Conservation (phyloP, 2,113 vertebrate genomes). For the Symphodus melops region DNA sequence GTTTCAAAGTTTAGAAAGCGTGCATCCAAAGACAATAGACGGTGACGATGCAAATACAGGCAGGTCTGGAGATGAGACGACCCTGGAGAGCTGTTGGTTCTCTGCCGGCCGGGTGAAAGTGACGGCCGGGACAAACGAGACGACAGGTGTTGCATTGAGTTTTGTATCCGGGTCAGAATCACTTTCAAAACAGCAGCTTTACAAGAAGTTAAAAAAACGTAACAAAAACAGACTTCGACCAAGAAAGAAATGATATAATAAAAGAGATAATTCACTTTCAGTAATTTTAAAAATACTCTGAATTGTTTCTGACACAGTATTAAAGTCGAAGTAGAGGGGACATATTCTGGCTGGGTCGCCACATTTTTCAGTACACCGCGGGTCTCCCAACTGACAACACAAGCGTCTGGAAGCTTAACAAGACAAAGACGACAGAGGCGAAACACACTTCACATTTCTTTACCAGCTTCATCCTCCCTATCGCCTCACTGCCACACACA, state of each 20-base stretch:
- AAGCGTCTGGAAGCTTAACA: slow-evolving; percentile 37
- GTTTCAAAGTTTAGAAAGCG: slow-evolving; percentile 30
- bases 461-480: no score
- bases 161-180: slow-evolving; percentile 38
- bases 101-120: slow-evolving; percentile 50
- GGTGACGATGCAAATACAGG: neutral
- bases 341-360: neutral
- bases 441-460: neutral
- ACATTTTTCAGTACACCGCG: slow-evolving; percentile 36
- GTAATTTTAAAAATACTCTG: neutral
- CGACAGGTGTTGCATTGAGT: slow-evolving; percentile 56
- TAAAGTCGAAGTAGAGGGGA: no score
- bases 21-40: neutral
- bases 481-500: neutral
- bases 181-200: slow-evolving; percentile 16
- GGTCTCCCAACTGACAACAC: slow-evolving; percentile 45
- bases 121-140: slow-evolving; percentile 7
- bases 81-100: neutral
- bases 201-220: neutral
- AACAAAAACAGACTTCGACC: neutral
- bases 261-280: accelerated
- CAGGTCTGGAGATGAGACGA: neutral
- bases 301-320: accelerated
- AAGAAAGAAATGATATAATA: accelerated
- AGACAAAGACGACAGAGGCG: slow-evolving; percentile 21